Evolutionary conservation across 2,888 invertebrate genomes (phyloP), one percentile per base, ranked within the genome.

Genomic region (Clepsis dumicolana): DNA sequence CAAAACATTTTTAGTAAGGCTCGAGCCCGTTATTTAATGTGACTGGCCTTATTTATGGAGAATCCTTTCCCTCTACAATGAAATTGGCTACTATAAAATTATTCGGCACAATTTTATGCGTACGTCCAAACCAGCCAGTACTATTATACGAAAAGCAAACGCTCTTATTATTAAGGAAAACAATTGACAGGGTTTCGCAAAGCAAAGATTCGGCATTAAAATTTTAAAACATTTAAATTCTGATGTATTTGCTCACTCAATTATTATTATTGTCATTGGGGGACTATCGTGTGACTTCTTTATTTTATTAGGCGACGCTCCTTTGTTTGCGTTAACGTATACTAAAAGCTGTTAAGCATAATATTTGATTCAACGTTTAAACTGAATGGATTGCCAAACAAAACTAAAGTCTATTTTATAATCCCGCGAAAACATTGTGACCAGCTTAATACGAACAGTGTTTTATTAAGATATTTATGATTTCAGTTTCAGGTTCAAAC

Each of bases 1-100:
- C 44, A 64, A 52, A 68, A 68, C 64, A 59, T 59, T 68, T 67
- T 68, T 64, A 68, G 41, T 52, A 52, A 64, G 52, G 44, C 41
- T 7, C 29, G 24, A 52, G 50, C 3, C 41, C 16, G 59, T 59
- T 59, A 64, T 64, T 68, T 59, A 59, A 63, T 57, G 61, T 44
- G 21, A 52, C 63, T 67, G 24, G 59, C 16, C 41, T 63, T 67
- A 67, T 53, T 64, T 44, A 64, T 21, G 44, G 14, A 48, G 62
- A 63, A 50, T 50, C 21, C 38, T 67, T 57, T 50, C 44, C 44
- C 24, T 54, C 44, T 29, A 48, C 61, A 56, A 56, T 18, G 4
- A 54, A 54, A 66, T 44, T 44, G 29, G 29, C 12, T 27, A 50
- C 50, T 35, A 59, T 27, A 64, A 41, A 54, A 35, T 35, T 50